These are phyloP conservation scores for Apomyelois bistriatella DNA, from an alignment of 2,888 invertebrate species.

Conservation along the genomic window DNA sequence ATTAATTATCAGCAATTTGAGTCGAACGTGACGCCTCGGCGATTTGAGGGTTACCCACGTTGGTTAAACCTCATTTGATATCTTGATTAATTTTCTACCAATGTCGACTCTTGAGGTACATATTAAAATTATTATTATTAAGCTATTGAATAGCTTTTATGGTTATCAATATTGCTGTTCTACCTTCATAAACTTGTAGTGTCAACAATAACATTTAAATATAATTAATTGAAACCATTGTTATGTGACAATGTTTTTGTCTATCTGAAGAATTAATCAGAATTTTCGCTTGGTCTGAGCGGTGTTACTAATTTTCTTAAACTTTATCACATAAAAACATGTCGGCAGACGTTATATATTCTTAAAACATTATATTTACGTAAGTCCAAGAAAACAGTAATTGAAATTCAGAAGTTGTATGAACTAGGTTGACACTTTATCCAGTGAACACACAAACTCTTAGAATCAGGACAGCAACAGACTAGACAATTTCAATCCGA, in stretches of 20 bases:
- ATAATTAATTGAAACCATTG: too few species aligned
- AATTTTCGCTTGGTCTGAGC: too few species aligned
- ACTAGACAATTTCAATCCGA: not conserved
- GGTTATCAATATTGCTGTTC: too few species aligned
- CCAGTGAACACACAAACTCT: constrained; percentile 7
- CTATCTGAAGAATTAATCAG: too few species aligned
- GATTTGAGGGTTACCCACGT: constrained; percentile 33
- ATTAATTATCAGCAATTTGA: constrained; percentile 63
- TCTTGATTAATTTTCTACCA: constrained; percentile 8
- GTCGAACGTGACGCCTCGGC: constrained; percentile 49
- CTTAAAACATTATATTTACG: not conserved
- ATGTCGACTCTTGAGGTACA: not conserved
- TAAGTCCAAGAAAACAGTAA: constrained; percentile 7
- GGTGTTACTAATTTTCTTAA: too few species aligned
- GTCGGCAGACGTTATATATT: not conserved
- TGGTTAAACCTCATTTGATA: constrained; percentile 32
- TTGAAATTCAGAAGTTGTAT: constrained; percentile 8
- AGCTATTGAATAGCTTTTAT: too few species aligned
- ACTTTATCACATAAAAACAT: not conserved
- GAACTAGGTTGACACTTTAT: constrained; percentile 1
- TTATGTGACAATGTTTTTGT: too few species aligned
- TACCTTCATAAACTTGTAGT: too few species aligned
- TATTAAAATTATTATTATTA: too few species aligned
- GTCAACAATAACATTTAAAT: too few species aligned
- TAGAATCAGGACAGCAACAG: constrained; percentile 1